Conservation (phyloP, 2,888 invertebrate species). For the Tribolium freemani region DNA sequence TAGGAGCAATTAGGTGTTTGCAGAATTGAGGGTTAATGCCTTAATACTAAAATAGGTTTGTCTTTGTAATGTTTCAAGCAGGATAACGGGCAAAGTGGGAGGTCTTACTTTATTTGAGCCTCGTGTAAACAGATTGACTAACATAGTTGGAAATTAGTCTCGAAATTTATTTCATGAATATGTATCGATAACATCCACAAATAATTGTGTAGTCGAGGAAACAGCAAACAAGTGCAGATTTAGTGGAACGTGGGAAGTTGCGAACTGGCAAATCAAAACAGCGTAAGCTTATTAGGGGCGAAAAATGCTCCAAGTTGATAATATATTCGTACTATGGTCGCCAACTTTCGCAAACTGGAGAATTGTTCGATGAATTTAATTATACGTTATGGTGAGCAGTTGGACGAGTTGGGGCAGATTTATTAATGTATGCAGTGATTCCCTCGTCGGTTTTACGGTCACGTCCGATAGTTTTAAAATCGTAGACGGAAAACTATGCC, state of each 20-base stretch:
- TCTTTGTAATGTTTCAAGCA: conserved; percentile 20
- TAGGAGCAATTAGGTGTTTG: conserved; percentile 17
- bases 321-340: conserved; percentile 29
- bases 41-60: conserved; percentile 30
- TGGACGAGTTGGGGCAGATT: conserved; percentile 38
- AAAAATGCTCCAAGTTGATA: conserved; percentile 39
- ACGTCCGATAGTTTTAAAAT: conserved; percentile 27
- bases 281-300: conserved; percentile 13
- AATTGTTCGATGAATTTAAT: conserved; percentile 46
- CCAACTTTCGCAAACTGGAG: conserved; percentile 39
- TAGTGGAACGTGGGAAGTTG: neutral
- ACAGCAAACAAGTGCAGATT: conserved; percentile 13
- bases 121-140: conserved; percentile 30
- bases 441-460: conserved; percentile 36
- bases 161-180: conserved; percentile 38
- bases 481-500: conserved; percentile 17
- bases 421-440: conserved; percentile 43
- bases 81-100: conserved; percentile 3
- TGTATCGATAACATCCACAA: conserved; percentile 35
- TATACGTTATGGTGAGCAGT: conserved; percentile 40
- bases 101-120: conserved; percentile 17
- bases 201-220: conserved; percentile 24
- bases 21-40: conserved; percentile 23
- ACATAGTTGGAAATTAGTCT: neutral
- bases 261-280: conserved; percentile 15